Conservation (phyloP, 2,888 invertebrate species). For the Agonum fuliginosum region DNA sequence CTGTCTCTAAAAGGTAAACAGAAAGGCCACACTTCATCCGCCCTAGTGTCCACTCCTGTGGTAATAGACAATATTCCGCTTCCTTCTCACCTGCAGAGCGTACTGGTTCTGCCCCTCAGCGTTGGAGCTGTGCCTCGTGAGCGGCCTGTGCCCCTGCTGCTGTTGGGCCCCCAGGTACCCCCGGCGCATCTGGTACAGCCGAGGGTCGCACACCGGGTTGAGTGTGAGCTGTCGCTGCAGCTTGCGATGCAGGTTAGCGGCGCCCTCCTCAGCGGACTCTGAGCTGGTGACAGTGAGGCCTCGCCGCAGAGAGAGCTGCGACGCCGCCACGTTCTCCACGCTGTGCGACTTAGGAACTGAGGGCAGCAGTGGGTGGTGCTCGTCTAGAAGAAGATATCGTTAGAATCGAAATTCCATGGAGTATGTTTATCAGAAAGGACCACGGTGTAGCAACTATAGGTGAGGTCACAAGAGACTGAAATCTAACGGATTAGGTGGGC, state of each 20-base stretch:
- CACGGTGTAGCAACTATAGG: too few relatives aligned
- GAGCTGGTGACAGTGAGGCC: background rate
- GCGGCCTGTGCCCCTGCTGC: conserved; percentile 25
- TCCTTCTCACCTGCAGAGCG: conserved; percentile 28
- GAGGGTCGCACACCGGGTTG: conserved; percentile 87
- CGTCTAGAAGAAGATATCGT: background rate
- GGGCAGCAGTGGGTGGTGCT: conserved; percentile 49
- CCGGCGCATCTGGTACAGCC: conserved; percentile 70
- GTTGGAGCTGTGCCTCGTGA: conserved; percentile 51
- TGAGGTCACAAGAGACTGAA: too few relatives aligned
- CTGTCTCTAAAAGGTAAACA: too few relatives aligned
- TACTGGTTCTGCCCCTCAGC: conserved; percentile 57
- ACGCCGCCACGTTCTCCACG: conserved; percentile 74
- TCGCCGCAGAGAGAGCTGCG: conserved; percentile 52
- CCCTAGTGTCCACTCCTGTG: too few relatives aligned
- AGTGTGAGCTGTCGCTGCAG: conserved; percentile 87
- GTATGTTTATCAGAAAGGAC: too few relatives aligned
- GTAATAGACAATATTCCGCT: background rate
- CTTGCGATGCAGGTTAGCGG: conserved; percentile 84
- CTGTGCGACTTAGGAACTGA: conserved; percentile 75
- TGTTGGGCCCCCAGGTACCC: conserved; percentile 8
- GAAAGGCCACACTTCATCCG: too few relatives aligned
- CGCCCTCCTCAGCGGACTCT: conserved; percentile 62
- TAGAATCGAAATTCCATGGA: too few relatives aligned
- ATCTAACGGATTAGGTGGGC: too few relatives aligned